These are phyloP conservation scores for Agrypnia vestita DNA, from an alignment of 1,140 invertebrate species.

Conservation along the genomic window DNA sequence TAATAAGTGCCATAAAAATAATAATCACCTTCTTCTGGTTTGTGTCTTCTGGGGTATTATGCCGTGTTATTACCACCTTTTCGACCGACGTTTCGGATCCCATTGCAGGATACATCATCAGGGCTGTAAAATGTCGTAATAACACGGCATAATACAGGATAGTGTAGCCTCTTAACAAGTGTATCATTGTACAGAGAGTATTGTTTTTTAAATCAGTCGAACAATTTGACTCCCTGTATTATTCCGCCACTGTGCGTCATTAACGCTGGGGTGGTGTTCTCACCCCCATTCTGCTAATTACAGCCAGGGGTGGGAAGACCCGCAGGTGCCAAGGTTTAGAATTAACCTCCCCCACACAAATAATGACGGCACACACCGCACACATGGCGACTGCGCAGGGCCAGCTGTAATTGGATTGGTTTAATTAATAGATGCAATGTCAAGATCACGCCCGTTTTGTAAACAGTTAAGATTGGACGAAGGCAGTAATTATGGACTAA, in stretches of 20 bases:
- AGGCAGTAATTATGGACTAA: not conserved
- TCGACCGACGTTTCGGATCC: too few relatives aligned
- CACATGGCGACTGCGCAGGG: not conserved
- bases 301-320: constrained; percentile 36
- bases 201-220: too few relatives aligned
- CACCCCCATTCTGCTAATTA: constrained; percentile 36
- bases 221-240: too few relatives aligned
- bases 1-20: too few relatives aligned
- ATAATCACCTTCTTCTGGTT: too few relatives aligned
- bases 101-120: too few relatives aligned
- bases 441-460: constrained; percentile 17
- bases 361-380: constrained; percentile 29
- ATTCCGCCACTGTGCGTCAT: constrained; percentile 27
- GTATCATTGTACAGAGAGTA: too few relatives aligned
- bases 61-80: too few relatives aligned
- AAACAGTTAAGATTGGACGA: not conserved
- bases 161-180: too few relatives aligned
- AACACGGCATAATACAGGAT: too few relatives aligned
- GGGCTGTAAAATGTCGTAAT: too few relatives aligned
- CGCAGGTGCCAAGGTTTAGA: constrained; percentile 44
- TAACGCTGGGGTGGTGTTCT: constrained; percentile 29
- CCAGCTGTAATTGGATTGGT: constrained; percentile 38
- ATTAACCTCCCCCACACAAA: not conserved
- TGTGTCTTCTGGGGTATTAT: too few relatives aligned
- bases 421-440: constrained; percentile 41